Base-by-base conservation (phyloP, 2,797 vertebrate genomes). In the Ispidina lecontei region DNA sequence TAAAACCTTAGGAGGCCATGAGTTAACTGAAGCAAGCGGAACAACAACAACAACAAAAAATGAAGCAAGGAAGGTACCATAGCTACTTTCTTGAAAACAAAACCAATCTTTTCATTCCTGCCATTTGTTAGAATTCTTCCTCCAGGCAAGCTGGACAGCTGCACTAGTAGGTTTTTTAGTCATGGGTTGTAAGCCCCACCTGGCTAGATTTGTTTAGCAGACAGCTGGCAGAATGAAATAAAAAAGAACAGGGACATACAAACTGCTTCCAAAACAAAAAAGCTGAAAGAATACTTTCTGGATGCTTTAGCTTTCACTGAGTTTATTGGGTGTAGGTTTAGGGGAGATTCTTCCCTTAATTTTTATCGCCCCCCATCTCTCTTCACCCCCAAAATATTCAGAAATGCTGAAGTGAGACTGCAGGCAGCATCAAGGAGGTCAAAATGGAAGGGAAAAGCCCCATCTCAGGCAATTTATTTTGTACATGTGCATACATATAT, bases 141-240 rank as follows among this genome's bases (percentile, higher is more conserved):
- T 98, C 97, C 96, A 93, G 98, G 98, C 98, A 97, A 97, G 97
- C 98, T 97, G 98, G 98, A 98, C 98, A 98, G 98, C 98, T 98
- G 98, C 97, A 98, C 97, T 96, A 90, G 97, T 97, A 97, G 97
- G 97, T 98, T 98, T 98, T 98, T 98, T 97, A 98, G 98, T 98
- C 97, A 98, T 98, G 98, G 98, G 95, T 97, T 98, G 97, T 98
- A 98, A 98, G 97, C 98, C 97, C 98, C 98, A 98, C 98, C 98
- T 98, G 98, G 98, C 97, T 97, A 98, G 97, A 98, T 98, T 98
- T 98, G 97, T 98, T 98, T 98, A 98, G 97, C 97, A 98, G 98
- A 98, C 98, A 98, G 98, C 98, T 98, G 98, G 98, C 97, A 98
- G 97, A 98, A 98, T 97, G 98, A 98, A 98, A 98, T 98, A 97